phyloP scores from a whole-genome alignment of 2,888 invertebrate species.

The Ferrisia virgata region DNA sequence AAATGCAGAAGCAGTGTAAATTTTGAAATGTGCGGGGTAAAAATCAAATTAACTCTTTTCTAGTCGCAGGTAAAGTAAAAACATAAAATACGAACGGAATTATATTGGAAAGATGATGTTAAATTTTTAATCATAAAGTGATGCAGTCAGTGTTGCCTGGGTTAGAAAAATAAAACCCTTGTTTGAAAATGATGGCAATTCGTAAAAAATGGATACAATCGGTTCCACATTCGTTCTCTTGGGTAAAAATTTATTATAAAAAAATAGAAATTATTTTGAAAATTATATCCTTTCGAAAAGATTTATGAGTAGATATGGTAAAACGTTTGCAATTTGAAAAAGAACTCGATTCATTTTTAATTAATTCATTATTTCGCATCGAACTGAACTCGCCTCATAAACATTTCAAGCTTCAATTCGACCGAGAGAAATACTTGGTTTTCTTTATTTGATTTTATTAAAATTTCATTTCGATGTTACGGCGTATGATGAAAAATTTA shows the following conservation, averaged over 20 bases:
- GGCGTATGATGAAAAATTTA: constrained; percentile 19
- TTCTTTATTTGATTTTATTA: constrained; percentile 29
- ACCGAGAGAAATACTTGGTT: constrained; percentile 6
- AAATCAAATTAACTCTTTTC: too few relatives aligned
- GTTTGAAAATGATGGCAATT: too few relatives aligned
- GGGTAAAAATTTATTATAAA: neutral
- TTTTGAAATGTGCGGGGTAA: too few relatives aligned
- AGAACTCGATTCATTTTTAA: constrained; percentile 9
- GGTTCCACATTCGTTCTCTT: neutral
- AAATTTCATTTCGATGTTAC: constrained; percentile 23
- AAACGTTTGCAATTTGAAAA: neutral
- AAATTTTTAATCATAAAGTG: neutral
- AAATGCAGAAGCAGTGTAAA: too few relatives aligned
- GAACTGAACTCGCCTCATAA: constrained; percentile 19
- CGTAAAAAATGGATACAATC: neutral
- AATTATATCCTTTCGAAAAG: neutral
- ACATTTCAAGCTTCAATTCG: constrained; percentile 29
- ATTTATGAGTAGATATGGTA: neutral
- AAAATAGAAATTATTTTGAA: neutral
- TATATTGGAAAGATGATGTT: too few relatives aligned
- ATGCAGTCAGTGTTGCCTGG: neutral
- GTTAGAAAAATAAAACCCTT: neutral
- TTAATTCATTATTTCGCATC: constrained; percentile 12
- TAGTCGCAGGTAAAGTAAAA: too few relatives aligned
- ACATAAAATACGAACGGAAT: too few relatives aligned